Evolutionary conservation across 2,113 vertebrate genomes (phyloP), one percentile per base, ranked within the genome.

Genomic region (Bombycilla garrulus): DNA sequence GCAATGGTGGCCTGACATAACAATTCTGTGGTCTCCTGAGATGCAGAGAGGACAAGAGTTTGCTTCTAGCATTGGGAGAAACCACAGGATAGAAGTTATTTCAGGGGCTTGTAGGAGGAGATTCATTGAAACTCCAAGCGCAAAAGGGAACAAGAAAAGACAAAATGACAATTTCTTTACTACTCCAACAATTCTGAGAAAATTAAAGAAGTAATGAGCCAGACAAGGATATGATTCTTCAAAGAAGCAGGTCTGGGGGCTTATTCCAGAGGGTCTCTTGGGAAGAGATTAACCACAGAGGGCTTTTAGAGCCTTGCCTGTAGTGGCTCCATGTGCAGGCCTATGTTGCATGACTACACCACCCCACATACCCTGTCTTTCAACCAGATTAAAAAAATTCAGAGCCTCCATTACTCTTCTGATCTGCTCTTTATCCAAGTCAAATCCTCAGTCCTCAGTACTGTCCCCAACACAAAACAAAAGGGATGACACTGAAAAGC

Each of bases 191-290:
- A 42, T 40, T 87, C 28, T 5, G 17, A 76, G 33, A 89, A 93
- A 79, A 94, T 12, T 15, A 86, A 81, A 22, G 20, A 23, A 44
- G 2, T 57, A 45, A 58, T n/a, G 16, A 88, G 5, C 12, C 11
- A 17, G 36, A 28, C 6, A 62, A 81, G 17, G 36, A 48, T 28
- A 36, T 18, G 1, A 48, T 45, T 87, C 21, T 87, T 50, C 47
- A 85, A 45, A n/a, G 33, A 2, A 67, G 8, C 5, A 60, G 9
- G 8, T 11, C 20, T 45, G 8, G 2, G 3, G 3, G 1, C 16
- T 81, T 35, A 3, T n/a, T 58, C 8, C 12, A 38, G 42, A 56
- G 6, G 2, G 2, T 57, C 0, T 61, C 24, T 81, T 51, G 47
- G 36, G 28, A 77, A 86, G 11, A 83, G 5, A 48, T 22, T 61